Conservation (phyloP, 2,888 invertebrate species). For the Cephus pygmeus region DNA sequence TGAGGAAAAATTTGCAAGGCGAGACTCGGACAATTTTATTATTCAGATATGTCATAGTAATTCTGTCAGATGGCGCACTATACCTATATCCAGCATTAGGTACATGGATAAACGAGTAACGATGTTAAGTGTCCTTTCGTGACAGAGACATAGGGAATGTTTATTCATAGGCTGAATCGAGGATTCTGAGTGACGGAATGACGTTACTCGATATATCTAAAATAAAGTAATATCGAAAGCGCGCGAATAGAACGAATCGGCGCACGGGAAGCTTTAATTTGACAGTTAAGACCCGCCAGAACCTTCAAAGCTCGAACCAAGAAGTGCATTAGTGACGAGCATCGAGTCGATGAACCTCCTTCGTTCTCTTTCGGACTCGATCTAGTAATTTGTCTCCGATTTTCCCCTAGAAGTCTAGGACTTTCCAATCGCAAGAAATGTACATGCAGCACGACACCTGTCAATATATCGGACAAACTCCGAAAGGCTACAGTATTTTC, state of each 20-base stretch:
- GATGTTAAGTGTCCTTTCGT: neutral
- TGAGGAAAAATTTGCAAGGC: neutral
- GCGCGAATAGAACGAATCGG: constrained; percentile 18
- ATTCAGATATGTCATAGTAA: neutral
- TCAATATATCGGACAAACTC: no score
- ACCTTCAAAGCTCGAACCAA: constrained; percentile 4
- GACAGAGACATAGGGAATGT: neutral
- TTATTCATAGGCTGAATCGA: neutral
- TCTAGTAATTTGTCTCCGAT: neutral
- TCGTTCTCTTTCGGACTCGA: neutral
- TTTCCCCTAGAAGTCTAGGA: neutral
- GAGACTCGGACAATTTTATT: neutral
- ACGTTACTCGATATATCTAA: constrained; percentile 10
- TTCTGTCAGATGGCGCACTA: neutral
- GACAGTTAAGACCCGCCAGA: constrained; percentile 30
- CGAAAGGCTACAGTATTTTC: no score
- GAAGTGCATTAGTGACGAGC: constrained; percentile 13
- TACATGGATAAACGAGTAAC: neutral
- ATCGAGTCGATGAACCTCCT: constrained; percentile 22
- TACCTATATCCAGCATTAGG: neutral
- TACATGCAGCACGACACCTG: no score
- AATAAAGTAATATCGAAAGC: constrained; percentile 36
- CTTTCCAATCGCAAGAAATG: no score
- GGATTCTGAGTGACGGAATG: neutral
- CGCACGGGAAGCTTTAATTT: constrained; percentile 26